phyloP scores from a whole-genome alignment of 1,140 invertebrate genomes.

The Trypoxylus dichotomus region DNA sequence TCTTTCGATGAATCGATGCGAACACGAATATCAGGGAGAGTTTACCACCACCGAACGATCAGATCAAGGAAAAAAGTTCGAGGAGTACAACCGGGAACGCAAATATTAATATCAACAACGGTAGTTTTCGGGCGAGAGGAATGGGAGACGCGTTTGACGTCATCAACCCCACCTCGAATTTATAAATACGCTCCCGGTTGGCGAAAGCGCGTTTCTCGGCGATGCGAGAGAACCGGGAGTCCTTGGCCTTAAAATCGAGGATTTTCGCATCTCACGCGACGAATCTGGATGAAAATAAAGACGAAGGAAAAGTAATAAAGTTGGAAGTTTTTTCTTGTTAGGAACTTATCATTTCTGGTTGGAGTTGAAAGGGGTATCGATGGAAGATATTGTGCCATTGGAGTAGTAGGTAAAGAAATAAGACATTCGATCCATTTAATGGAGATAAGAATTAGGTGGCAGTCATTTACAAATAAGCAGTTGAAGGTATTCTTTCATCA shows the following conservation, averaged over 20 bases:
- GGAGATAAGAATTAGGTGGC: too few species aligned
- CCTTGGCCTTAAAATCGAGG: slow-evolving; percentile 11
- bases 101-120: slow-evolving; percentile 16
- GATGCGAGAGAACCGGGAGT: background rate
- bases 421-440: too few species aligned
- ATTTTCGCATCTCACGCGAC: background rate
- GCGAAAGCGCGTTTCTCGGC: background rate
- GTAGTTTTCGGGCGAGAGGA: slow-evolving; percentile 3
- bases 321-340: background rate
- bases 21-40: background rate
- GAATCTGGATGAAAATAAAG: background rate
- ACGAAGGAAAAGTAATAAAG: background rate
- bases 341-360: too few species aligned
- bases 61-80: background rate
- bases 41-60: background rate
- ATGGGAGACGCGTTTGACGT: background rate
- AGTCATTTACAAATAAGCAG: too few species aligned
- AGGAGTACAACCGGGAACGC: background rate
- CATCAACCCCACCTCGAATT: slow-evolving; percentile 7
- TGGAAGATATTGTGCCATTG: too few species aligned
- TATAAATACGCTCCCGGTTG: slow-evolving; percentile 18
- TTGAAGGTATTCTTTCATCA: too few species aligned
- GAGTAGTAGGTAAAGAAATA: too few species aligned
- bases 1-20: too few species aligned
- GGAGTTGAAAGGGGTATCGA: too few species aligned